Conservation (phyloP, 1,140 invertebrate genomes). For the Thaumatotibia leucotreta region DNA sequence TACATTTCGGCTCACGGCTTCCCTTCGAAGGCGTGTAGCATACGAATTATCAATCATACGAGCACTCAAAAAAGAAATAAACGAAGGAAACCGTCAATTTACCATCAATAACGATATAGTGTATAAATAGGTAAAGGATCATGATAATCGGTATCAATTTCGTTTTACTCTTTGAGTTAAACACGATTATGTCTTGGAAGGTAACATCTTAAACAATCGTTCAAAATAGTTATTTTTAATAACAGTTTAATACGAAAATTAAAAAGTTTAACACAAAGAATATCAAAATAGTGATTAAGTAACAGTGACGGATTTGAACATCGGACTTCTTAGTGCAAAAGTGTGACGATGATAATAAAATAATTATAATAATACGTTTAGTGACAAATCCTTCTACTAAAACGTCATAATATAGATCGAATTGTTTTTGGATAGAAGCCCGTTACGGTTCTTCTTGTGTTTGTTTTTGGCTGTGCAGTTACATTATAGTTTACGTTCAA, state of each 20-base stretch:
- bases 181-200: conserved; percentile 45
- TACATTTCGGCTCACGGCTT: background rate
- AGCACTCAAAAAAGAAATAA: background rate
- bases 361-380: no score
- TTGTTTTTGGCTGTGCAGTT: no score
- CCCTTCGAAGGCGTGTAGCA: background rate
- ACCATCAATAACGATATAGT: conserved; percentile 19
- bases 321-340: background rate
- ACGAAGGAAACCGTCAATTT: background rate
- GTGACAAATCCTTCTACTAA: no score
- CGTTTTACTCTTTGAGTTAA: conserved; percentile 16
- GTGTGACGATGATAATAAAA: background rate
- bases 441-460: no score
- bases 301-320: background rate
- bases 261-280: background rate
- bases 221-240: background rate
- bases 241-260: background rate
- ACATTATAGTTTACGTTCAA: no score
- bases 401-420: no score
- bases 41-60: background rate
- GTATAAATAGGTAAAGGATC: conserved; percentile 33
- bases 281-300: background rate
- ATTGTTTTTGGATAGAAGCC: no score
- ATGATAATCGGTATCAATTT: conserved; percentile 23
- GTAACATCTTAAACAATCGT: conserved; percentile 28